Percentiles rank a stretch among this genome's conserved stretches.
These are phyloP conservation scores for Harpalus rubripes DNA, from an alignment of 2,888 invertebrate species.

Conservation along the genomic window DNA sequence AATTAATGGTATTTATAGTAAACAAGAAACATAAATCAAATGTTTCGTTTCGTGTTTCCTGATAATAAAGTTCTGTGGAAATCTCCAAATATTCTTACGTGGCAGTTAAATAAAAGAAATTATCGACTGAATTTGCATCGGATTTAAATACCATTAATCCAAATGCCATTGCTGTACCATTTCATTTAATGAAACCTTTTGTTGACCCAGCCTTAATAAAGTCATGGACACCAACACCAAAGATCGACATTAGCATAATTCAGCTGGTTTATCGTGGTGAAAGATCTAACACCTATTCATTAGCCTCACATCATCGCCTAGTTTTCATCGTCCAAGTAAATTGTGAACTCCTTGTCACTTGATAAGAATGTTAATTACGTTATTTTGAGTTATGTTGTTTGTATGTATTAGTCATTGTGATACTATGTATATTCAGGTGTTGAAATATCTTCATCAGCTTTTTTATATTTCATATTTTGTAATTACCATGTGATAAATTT, in stretches of 20 bases:
- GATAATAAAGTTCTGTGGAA: too few relatives aligned
- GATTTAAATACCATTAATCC: constrained; percentile 40
- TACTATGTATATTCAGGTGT: constrained; percentile 16
- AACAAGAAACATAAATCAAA: too few relatives aligned
- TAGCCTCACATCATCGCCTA: constrained; percentile 22
- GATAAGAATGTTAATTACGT: constrained; percentile 36
- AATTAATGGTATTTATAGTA: too few relatives aligned
- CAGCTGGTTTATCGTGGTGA: constrained; percentile 28
- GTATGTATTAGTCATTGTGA: constrained; percentile 28
- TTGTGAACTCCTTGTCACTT: constrained; percentile 21
- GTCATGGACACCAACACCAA: constrained; percentile 18
- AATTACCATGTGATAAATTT: constrained; percentile 10
- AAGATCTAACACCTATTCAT: constrained; percentile 46
- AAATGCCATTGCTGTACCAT: constrained; percentile 27
- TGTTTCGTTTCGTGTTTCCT: too few relatives aligned
- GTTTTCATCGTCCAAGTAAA: constrained; percentile 29
- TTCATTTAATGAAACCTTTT: constrained; percentile 40
- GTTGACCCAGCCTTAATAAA: constrained; percentile 33
- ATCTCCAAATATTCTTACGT: background rate
- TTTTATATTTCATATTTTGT: constrained; percentile 19
- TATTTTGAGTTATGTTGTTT: constrained; percentile 40
- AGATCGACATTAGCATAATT: constrained; percentile 23
- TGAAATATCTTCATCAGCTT: constrained; percentile 18
- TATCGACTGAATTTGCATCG: constrained; percentile 36
- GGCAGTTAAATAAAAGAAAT: constrained; percentile 40